Percentiles rank a stretch among this genome's conserved stretches.
Evolutionary conservation across 2,113 vertebrate species (phyloP).

Genomic region (Pangasianodon gigas): DNA sequence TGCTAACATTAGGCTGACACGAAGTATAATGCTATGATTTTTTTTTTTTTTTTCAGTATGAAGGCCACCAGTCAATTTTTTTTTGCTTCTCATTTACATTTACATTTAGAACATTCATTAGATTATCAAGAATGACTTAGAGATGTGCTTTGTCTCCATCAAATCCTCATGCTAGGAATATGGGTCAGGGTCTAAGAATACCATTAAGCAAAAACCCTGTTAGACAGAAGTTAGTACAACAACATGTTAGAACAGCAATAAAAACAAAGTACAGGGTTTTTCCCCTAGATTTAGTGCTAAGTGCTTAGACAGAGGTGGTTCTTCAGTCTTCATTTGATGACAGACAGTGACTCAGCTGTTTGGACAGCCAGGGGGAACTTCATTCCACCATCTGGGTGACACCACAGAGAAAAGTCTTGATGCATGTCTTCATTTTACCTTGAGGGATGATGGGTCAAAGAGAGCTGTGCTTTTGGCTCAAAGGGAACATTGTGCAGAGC

Average conservation of each 20-base stretch:
- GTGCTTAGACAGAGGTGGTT: not conserved
- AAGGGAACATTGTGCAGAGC: not conserved
- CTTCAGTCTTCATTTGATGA: not conserved
- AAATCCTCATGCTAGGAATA: not conserved
- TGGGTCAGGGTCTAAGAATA: not conserved
- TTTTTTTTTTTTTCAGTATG: not conserved
- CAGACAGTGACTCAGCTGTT: constrained; percentile 10
- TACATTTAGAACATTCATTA: not conserved
- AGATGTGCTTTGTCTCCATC: not conserved
- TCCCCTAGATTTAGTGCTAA: not conserved
- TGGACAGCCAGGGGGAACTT: not conserved
- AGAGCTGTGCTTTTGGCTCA: not conserved
- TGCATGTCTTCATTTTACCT: not conserved
- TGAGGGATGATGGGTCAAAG: not conserved
- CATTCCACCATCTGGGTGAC: not conserved
- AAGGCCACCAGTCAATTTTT: not conserved
- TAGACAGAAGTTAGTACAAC: not conserved
- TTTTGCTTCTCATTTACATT: not conserved
- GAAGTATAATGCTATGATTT: not conserved
- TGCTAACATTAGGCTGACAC: constrained; percentile 37
- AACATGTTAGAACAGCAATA: not conserved
- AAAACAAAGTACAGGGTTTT: not conserved
- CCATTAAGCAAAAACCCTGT: not conserved
- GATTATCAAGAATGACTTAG: not conserved
- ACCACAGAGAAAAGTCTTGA: not conserved